Evolutionary conservation across 2,797 vertebrate species (phyloP), one percentile per base, ranked within the genome.

Genomic region (Passerculus sandwichensis): DNA sequence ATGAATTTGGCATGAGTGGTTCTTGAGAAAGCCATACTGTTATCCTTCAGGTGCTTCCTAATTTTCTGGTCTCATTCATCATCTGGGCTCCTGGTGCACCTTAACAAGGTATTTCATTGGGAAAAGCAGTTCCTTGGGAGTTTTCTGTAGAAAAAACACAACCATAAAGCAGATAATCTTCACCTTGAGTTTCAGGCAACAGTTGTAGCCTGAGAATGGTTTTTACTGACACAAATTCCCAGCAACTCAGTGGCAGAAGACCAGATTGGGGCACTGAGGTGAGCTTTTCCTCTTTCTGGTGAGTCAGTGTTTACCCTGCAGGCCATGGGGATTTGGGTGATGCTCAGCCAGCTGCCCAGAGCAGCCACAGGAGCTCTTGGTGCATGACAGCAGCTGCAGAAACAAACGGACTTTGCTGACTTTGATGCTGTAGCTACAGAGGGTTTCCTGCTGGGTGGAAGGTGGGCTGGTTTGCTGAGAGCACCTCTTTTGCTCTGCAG

Each of bases 311-410:
- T 44, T 48, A 51, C 9, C 8, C 6, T 7, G 11, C 62, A 40
- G 26, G 38, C 48, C 0, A 0, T 0, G 42, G 42, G 42, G 5
- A n/a, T 67, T 30, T 48, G 72, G 53, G 65, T 54, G 79, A 45
- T 56, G 83, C 79, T 89, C 76, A 91, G 66, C 15, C 79, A 91
- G 78, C 65, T 74, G 72, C 87, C 1, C 1, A 67, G 67, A 79
- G 79, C 64, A 79, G 21, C 57, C 8, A 0, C 77, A 13, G 40
- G 11, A 81, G 69, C 59, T 18, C 44, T 66, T 70, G 8, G 22
- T 77, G 89, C 88, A 32, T 67, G 47, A 59, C 53, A 91, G 64
- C 88, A 96, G 92, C 86, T 95, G 89, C 91, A 93, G 76, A 94
- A 77, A 69, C 36, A 91, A 95, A 92, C 19, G 0, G 81, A 36